Percentiles rank a stretch among this genome's conserved stretches.
phyloP scores from a whole-genome alignment of 2,888 invertebrate species.

The Perizoma flavofasciatum region DNA sequence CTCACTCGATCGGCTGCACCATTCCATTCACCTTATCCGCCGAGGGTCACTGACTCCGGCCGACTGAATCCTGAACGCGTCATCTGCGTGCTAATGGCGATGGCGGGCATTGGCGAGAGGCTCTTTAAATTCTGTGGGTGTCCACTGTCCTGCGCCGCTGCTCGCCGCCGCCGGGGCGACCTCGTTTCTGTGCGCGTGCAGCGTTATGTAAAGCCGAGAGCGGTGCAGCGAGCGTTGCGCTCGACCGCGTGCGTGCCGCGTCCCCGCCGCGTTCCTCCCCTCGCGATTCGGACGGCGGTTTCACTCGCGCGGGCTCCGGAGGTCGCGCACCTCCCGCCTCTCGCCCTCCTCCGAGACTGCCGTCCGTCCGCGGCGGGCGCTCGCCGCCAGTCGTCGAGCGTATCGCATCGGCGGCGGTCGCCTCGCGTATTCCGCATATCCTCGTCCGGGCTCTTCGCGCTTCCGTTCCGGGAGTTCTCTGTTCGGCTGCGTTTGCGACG shows the following conservation, averaged over 20 bases:
- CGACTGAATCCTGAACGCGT: conserved; percentile 73
- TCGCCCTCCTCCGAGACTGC: conserved; percentile 59
- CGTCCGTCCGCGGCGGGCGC: conserved; percentile 45
- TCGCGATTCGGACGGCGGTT: conserved; percentile 68
- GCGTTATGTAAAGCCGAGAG: conserved; percentile 77
- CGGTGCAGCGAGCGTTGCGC: conserved; percentile 77
- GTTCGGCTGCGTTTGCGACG: conserved; percentile 71
- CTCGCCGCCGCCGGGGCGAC: conserved; percentile 55
- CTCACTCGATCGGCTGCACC: conserved; percentile 71
- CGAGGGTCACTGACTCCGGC: conserved; percentile 81
- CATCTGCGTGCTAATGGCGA: conserved; percentile 71
- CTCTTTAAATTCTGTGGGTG: conserved; percentile 75
- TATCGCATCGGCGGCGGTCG: conserved; percentile 45
- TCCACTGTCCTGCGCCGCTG: conserved; percentile 43
- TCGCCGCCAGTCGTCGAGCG: conserved; percentile 34
- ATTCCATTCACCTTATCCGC: conserved; percentile 82
- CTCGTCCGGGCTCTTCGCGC: conserved; percentile 46
- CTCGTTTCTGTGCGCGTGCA: conserved; percentile 71
- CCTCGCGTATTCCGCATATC: conserved; percentile 80
- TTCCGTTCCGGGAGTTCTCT: conserved; percentile 65
- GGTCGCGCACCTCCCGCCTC: conserved; percentile 75
- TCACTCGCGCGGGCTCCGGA: conserved; percentile 73
- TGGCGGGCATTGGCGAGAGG: conserved; percentile 39
- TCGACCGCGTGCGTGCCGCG: conserved; percentile 74
- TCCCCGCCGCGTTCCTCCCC: conserved; percentile 40